Evolutionary conservation across 2,797 vertebrate genomes (phyloP).

Genomic region (Mustela erminea): DNA sequence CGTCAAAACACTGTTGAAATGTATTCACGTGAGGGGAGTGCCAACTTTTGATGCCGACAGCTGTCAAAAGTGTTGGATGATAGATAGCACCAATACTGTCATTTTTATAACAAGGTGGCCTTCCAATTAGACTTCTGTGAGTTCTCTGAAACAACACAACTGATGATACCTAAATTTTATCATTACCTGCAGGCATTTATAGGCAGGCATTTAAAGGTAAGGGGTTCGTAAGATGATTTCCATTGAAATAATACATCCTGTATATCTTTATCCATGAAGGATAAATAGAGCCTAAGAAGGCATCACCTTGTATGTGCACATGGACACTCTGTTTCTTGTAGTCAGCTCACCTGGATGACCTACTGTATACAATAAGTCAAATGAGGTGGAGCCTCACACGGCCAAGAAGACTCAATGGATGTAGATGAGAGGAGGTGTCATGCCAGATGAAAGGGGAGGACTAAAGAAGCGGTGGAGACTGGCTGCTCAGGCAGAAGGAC

Average conservation of each 20-base stretch:
- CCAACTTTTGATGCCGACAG: background rate
- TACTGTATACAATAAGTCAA: background rate
- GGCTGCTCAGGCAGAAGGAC: background rate
- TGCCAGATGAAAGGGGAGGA: background rate
- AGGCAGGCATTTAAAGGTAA: background rate
- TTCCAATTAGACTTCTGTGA: conserved; percentile 32
- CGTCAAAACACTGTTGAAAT: background rate
- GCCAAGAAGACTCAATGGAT: background rate
- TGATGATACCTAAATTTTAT: background rate
- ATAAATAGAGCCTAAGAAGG: background rate
- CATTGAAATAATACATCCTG: background rate
- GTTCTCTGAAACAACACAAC: background rate
- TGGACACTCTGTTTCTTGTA: background rate
- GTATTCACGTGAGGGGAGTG: background rate
- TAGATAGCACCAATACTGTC: background rate
- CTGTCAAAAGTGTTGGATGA: background rate
- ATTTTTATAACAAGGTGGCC: background rate
- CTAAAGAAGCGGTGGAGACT: background rate
- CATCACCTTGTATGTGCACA: background rate
- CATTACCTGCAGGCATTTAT: background rate
- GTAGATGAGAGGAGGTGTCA: background rate
- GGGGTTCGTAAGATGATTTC: background rate
- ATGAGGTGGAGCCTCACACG: background rate
- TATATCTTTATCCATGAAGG: background rate
- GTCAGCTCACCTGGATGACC: background rate